These are phyloP conservation scores for Lacerta agilis DNA, from an alignment of 2,797 vertebrate genomes.

Conservation along the genomic window DNA sequence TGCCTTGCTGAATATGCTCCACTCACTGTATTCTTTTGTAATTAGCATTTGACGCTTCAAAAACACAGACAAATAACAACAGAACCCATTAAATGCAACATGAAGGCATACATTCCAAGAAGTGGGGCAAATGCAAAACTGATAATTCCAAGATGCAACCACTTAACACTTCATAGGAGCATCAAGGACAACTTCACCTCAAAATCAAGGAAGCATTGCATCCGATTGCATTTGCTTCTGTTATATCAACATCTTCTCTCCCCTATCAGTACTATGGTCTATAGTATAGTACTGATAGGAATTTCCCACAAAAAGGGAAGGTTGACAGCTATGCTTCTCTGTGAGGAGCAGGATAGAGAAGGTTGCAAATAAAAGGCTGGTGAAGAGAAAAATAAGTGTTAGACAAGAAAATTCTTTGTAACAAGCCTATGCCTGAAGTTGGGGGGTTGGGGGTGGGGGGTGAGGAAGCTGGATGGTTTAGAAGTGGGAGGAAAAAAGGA, in stretches of 20 bases:
- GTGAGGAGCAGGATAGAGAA: neutral
- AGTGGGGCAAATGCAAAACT: constrained; percentile 1
- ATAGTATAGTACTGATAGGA: no score
- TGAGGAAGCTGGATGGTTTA: neutral
- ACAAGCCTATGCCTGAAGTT: neutral
- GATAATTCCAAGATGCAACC: neutral
- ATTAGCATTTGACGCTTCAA: constrained; percentile 16
- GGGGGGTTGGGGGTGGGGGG: no score
- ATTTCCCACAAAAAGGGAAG: no score
- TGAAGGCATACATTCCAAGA: neutral
- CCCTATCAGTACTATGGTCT: no score
- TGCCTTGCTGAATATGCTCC: neutral
- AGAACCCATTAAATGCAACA: constrained; percentile 8
- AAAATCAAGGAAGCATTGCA: neutral
- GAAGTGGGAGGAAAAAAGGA: neutral
- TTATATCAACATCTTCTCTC: neutral
- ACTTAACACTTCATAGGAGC: neutral
- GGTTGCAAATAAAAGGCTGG: neutral
- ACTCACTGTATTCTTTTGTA: constrained; percentile 2
- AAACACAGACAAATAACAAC: neutral
- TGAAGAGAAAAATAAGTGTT: neutral
- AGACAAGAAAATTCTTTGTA: neutral
- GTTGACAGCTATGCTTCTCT: neutral
- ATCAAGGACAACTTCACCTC: neutral
- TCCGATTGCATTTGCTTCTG: constrained; percentile 6